phyloP scores from a whole-genome alignment of 2,797 vertebrate species.

The Macroramphosus scolopax region DNA sequence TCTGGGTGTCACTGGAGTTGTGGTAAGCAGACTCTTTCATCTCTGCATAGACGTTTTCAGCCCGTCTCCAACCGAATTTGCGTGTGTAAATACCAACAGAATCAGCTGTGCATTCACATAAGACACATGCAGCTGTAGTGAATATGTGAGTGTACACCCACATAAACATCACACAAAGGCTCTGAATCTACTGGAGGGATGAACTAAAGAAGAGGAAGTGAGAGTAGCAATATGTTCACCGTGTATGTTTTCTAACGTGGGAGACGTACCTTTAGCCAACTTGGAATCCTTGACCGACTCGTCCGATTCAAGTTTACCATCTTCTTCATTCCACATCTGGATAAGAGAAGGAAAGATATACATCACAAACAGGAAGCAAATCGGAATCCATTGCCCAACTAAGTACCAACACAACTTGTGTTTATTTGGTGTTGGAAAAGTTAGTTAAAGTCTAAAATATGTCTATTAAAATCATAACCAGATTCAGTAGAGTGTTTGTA shows the following conservation, averaged over 20 bases:
- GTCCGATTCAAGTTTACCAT: slow-evolving; percentile 53
- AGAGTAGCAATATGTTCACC: background rate
- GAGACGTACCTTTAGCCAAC: slow-evolving; percentile 87
- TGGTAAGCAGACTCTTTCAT: slow-evolving; percentile 47
- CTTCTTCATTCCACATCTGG: slow-evolving; percentile 33
- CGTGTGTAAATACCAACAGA: slow-evolving; percentile 33
- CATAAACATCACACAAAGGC: slow-evolving; percentile 11
- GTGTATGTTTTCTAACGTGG: background rate
- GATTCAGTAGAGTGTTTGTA: too few relatives aligned
- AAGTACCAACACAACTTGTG: too few relatives aligned
- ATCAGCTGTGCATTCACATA: slow-evolving; percentile 26
- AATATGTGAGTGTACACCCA: slow-evolving; percentile 11
- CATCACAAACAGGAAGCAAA: too few relatives aligned
- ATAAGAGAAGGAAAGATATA: slow-evolving; percentile 9
- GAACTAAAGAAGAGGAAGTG: background rate
- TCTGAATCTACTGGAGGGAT: slow-evolving; percentile 26
- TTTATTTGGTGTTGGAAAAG: too few relatives aligned
- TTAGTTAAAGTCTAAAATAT: too few relatives aligned
- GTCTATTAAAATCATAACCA: too few relatives aligned
- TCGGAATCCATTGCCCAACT: too few relatives aligned
- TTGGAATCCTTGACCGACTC: slow-evolving; percentile 76
- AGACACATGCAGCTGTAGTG: slow-evolving; percentile 8
- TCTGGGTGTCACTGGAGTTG: slow-evolving; percentile 17
- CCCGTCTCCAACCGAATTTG: slow-evolving; percentile 39
- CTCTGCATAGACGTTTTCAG: slow-evolving; percentile 36